phyloP scores from a whole-genome alignment of 2,113 vertebrate species.

The Variabilichromis moorii region DNA sequence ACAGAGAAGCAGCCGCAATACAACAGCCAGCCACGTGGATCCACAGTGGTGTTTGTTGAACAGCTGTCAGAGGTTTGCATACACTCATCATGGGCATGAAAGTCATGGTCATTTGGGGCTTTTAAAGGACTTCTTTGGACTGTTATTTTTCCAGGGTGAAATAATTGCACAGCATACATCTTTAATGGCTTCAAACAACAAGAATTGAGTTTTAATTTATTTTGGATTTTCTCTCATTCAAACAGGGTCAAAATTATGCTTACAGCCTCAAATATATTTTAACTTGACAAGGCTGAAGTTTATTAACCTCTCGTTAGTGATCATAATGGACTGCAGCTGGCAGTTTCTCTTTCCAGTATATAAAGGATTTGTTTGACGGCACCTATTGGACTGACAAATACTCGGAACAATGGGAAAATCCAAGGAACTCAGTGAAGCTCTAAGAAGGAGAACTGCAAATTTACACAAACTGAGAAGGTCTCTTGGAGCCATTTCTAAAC shows the following conservation, averaged over 20 bases:
- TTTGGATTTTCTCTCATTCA: neutral
- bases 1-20: neutral
- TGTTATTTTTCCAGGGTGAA: neutral
- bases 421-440: neutral
- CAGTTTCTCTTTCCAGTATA: neutral
- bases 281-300: neutral
- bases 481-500: neutral
- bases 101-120: neutral
- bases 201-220: neutral
- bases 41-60: neutral
- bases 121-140: neutral
- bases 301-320: neutral
- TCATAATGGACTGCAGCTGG: neutral
- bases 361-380: neutral
- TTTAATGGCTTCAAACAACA: neutral
- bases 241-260: neutral
- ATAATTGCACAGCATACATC: neutral
- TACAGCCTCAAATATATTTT: neutral
- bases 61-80: neutral
- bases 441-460: neutral
- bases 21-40: slow-evolving; percentile 13
- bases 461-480: neutral
- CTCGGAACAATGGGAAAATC: neutral
- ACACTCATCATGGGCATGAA: neutral
- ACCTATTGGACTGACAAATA: neutral